A percentile compares a stretch with the other conserved stretches of the same genome.
phyloP scores from a whole-genome alignment of 2,113 vertebrate species.

The Psilopsiagon aurifrons region DNA sequence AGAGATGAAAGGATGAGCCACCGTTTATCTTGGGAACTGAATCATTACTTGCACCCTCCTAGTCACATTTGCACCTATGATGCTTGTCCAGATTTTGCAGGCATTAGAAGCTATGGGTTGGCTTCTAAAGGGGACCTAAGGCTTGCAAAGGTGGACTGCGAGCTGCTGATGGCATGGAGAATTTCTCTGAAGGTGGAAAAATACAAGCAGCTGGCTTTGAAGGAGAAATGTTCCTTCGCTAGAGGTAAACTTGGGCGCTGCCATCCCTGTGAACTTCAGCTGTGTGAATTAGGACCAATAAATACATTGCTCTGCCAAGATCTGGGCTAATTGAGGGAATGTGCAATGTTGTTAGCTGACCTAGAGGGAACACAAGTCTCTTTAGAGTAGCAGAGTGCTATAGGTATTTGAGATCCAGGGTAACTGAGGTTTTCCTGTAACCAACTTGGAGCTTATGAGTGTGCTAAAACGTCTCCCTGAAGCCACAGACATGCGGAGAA shows the following conservation, averaged over 20 bases:
- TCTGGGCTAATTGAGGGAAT: conserved; percentile 17
- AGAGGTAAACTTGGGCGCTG: not conserved
- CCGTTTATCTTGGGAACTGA: not conserved
- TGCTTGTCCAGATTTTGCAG: not conserved
- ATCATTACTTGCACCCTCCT: not conserved
- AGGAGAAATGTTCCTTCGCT: not conserved
- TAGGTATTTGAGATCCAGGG: conserved; percentile 9
- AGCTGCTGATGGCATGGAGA: not conserved
- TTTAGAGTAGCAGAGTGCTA: not conserved
- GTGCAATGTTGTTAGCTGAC: not conserved
- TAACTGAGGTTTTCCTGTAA: conserved; percentile 40
- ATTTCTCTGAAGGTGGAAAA: conserved; percentile 42
- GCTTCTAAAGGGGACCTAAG: not conserved
- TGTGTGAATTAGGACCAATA: not conserved
- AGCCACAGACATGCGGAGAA: conserved; percentile 39
- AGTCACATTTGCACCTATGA: not conserved
- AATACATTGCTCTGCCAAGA: not conserved
- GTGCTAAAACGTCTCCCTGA: not conserved
- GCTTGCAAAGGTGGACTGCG: not conserved
- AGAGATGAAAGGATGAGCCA: not conserved
- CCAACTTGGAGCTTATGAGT: not conserved
- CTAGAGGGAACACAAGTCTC: conserved; percentile 4
- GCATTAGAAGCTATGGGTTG: not conserved
- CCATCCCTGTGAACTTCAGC: conserved; percentile 29
- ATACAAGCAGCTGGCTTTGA: conserved; percentile 10